Evolutionary conservation across 2,888 invertebrate species (phyloP), one percentile per base, ranked within the genome.

Genomic region (Xiphydria camelus): DNA sequence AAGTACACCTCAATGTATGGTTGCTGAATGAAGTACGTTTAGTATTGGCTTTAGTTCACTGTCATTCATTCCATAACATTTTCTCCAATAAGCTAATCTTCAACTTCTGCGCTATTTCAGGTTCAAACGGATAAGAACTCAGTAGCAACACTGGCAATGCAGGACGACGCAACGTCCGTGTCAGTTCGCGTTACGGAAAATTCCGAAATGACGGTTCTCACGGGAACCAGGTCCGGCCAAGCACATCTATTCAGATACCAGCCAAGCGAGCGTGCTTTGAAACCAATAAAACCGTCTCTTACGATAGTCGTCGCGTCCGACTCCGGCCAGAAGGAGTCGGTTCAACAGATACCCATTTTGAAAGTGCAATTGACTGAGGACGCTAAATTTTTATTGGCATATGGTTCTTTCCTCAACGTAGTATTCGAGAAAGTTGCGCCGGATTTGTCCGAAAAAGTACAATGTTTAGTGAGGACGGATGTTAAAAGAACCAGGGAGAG

Each of bases 171-270:
- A 1, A 60, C 76, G 36, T 77, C 76, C 42, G 55, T 84, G 15
- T 82, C 84, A 0, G 74, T 80, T 1, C 66, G 80, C 49, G 66
- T 78, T 14, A 73, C 74, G 3, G 78, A 79, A 6, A 80, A 82
- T 3, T 80, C 80, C 0, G 61, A 74, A 6, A 72, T 82, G 54
- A 71, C 77, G 70, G 59, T 80, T 4, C 75, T 79, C 0, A 83
- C 83, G 0, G 81, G 84, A 0, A 90, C 91, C 0, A 81, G 86
- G 57, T 88, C 85, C 64, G 94, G 94, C 1, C 84, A 86, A 4
- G 82, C 89, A 25, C 88, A 92, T 73, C 78, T 90, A 42, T 94
- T 90, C 71, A 82, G 85, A 38, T 87, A 89, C 62, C 83, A 83
- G 53, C 77, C 89, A 23, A 91, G 91, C 76, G 90, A 89, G 82